Conservation (phyloP, 2,888 invertebrate species). For the Apantesis nais region DNA sequence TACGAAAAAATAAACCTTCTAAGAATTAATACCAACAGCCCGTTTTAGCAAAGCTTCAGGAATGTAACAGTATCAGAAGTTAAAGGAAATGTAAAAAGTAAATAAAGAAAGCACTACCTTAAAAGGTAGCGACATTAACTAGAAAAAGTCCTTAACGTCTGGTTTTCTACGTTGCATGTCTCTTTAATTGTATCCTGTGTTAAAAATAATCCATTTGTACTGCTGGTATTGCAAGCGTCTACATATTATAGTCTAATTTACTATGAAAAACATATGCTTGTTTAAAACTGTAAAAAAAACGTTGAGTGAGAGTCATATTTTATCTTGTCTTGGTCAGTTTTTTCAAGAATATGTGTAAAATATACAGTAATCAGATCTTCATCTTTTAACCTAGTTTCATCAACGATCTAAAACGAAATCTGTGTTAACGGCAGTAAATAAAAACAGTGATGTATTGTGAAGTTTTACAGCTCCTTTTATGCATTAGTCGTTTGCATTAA, state of each 20-base stretch:
- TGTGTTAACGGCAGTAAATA: slow-evolving; percentile 28
- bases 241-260: not conserved
- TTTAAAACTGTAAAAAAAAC: not conserved
- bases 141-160: not conserved
- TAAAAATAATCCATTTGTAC: too few relatives aligned
- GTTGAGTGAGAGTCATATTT: not conserved
- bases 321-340: not conserved
- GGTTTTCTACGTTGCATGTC: not conserved
- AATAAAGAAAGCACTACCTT: not conserved
- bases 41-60: not conserved
- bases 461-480: slow-evolving; percentile 43
- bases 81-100: not conserved
- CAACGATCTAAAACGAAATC: slow-evolving; percentile 10
- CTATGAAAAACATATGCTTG: not conserved
- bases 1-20: too few relatives aligned
- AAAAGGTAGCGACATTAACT: not conserved
- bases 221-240: not conserved
- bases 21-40: not conserved
- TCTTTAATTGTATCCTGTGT: too few relatives aligned
- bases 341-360: not conserved
- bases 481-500: slow-evolving; percentile 48
- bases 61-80: not conserved
- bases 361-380: not conserved
- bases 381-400: slow-evolving; percentile 16
- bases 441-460: slow-evolving; percentile 42